phyloP scores from a whole-genome alignment of 35 echinoderm and acorn worm species.

The Patiria miniata region DNA sequence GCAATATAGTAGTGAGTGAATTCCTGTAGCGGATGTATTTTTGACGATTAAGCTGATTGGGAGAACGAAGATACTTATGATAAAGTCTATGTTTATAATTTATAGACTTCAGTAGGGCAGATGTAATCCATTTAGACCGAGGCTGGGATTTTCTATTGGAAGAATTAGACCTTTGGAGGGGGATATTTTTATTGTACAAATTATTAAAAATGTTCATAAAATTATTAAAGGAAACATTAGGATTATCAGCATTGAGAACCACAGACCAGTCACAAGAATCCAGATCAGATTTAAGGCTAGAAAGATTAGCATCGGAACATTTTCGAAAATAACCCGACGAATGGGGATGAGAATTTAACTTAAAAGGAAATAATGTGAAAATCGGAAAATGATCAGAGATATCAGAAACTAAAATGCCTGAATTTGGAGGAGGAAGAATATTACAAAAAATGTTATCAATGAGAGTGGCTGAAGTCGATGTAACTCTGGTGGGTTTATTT shows the following conservation, averaged over 20 bases:
- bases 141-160: background rate
- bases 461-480: background rate
- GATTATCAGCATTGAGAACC: background rate
- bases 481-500: background rate
- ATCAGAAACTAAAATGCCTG: slow-evolving; percentile 1
- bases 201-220: background rate
- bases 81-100: background rate
- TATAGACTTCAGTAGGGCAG: background rate
- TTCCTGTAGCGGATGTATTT: background rate
- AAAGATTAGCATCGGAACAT: too few species aligned
- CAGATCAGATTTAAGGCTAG: too few species aligned
- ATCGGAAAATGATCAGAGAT: too few species aligned
- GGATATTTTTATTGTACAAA: background rate
- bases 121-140: background rate
- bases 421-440: background rate
- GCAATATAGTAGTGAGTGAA: background rate
- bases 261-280: background rate
- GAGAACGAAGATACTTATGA: too few species aligned
- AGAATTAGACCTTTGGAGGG: too few species aligned
- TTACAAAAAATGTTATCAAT: too few species aligned
- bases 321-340: too few species aligned
- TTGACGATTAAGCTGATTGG: too few species aligned
- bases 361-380: too few species aligned
- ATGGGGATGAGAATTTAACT: too few species aligned
- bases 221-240: background rate